These are phyloP conservation scores for Dendrocincla fuliginosa DNA, from an alignment of 2,797 vertebrate species.

Conservation along the genomic window DNA sequence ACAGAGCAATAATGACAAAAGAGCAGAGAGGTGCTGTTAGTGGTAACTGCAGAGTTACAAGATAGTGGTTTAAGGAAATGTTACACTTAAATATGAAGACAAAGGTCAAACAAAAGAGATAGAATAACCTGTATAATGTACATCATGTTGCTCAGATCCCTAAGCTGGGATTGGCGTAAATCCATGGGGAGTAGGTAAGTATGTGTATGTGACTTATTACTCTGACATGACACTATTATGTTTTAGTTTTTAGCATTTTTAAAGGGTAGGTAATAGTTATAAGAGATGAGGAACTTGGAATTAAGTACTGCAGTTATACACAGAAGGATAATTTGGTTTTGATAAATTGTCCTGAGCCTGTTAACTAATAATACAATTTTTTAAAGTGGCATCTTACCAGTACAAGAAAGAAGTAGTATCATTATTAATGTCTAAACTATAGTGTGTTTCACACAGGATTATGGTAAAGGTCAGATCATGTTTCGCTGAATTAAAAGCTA, in stretches of 20 bases:
- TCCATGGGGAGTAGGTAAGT: constrained; percentile 85
- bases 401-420: constrained; percentile 88
- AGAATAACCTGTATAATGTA: constrained; percentile 53
- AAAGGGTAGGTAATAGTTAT: constrained; percentile 98
- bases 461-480: constrained; percentile 98
- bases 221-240: constrained; percentile 88
- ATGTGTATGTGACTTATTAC: constrained; percentile 90
- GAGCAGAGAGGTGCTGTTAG: background rate
- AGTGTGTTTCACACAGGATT: constrained; percentile 96
- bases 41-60: constrained; percentile 43
- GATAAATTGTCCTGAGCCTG: constrained; percentile 93
- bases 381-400: constrained; percentile 92
- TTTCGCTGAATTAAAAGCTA: constrained; percentile 99
- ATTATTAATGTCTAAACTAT: constrained; percentile 99
- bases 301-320: constrained; percentile 95
- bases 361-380: constrained; percentile 99
- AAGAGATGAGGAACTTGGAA: constrained; percentile 94
- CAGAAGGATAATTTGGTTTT: constrained; percentile 99
- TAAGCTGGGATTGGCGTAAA: constrained; percentile 68
- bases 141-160: constrained; percentile 72
- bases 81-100: constrained; percentile 71
- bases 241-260: constrained; percentile 96
- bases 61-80: constrained; percentile 71
- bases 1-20: background rate
- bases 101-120: constrained; percentile 75